Evolutionary conservation across 2,797 vertebrate species (phyloP), one percentile per base, ranked within the genome.

Genomic region (Lutra lutra): DNA sequence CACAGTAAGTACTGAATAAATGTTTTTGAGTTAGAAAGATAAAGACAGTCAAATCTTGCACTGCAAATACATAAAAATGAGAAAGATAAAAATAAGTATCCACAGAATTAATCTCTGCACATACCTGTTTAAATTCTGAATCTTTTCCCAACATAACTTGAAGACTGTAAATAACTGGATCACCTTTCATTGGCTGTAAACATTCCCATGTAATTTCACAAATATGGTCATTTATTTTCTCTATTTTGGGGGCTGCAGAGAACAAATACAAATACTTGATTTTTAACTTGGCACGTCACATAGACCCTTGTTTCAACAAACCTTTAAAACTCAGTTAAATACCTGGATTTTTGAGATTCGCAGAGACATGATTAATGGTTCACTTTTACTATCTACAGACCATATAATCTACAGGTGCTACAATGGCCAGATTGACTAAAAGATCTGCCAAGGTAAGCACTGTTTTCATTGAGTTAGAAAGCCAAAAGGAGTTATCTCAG

Each of bases 51-150:
- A 95, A 97, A 86, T 75, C 11, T 88, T 95, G 23, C 38, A 94
- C 2, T 87, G 51, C 77, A 96, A 96, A 77, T 70, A 89, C 5
- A 32, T 60, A 73, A 77, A 91, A 84, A 79, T 80, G 48, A 93
- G 56, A 91, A 86, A 15, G 21, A 27, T 62, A 78, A 91, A 95
- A 93, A 70, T 58, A 93, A 7, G 0, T 70, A 86, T 12, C 51
- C 46, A 97, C 0, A 94, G 91, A 85, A 94, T 38, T 91, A 5
- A 95, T 35, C 40, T 88, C 91, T 23, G 56, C 62, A 97, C 97
- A 83, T 99, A 99, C 99, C 99, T 99, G 99, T 99, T 99, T 99
- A 98, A 99, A 99, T 95, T 99, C 99, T 0, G 99, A 99, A 98
- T 99, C 99, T 98, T 99, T 99, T 96, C 99, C 99, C 98, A 99